Conservation (phyloP, 2,113 vertebrate species). For the Phasianus colchicus region DNA sequence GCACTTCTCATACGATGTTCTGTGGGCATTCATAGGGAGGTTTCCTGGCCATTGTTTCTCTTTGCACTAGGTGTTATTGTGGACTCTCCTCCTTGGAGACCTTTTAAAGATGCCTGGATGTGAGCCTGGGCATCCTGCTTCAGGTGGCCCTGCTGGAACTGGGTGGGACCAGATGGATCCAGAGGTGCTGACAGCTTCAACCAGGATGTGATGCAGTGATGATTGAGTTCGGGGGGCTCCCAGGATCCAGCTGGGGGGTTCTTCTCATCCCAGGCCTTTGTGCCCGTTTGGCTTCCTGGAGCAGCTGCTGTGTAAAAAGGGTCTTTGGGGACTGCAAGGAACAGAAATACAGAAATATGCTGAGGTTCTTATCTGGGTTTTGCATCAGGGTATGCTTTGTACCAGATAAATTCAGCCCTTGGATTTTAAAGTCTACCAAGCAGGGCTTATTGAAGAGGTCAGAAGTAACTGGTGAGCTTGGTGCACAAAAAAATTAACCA, state of each 20-base stretch:
- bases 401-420: background rate
- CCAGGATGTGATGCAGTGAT: background rate
- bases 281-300: background rate
- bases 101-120: background rate
- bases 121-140: background rate
- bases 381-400: background rate
- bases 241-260: background rate
- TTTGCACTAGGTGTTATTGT: background rate
- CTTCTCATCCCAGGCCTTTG: background rate
- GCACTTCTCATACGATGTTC: background rate
- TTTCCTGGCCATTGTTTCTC: background rate
- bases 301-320: background rate
- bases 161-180: background rate
- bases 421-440: background rate
- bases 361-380: background rate
- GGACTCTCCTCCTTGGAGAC: background rate
- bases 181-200: background rate
- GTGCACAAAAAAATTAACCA: background rate
- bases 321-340: background rate
- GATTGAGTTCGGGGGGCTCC: background rate
- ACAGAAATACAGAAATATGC: rapidly evolving
- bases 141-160: background rate
- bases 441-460: background rate
- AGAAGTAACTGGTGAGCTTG: background rate
- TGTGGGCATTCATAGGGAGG: background rate